Percentiles rank a stretch among this genome's conserved stretches.
phyloP scores from a whole-genome alignment of 1,140 invertebrate species.

The Thrips palmi region DNA sequence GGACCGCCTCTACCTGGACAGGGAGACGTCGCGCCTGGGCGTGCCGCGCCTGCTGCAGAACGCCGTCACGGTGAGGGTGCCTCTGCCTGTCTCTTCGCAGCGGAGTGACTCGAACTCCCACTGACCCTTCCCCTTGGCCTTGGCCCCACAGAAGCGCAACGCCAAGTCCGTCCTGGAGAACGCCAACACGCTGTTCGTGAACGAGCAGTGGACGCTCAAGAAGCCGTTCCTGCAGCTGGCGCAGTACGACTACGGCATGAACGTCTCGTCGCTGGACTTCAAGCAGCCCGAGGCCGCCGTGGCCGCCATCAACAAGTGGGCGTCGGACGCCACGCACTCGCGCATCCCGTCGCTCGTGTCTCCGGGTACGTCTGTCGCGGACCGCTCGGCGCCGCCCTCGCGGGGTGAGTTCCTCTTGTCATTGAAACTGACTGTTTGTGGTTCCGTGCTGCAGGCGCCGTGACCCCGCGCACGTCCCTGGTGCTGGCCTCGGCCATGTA shows the following conservation, averaged over 20 bases:
- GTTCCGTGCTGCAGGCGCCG: too few species aligned
- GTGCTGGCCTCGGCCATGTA: conserved; percentile 28
- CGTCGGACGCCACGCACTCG: conserved; percentile 22
- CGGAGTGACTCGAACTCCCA: too few species aligned
- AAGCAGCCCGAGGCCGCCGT: conserved; percentile 13
- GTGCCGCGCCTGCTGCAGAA: too few species aligned
- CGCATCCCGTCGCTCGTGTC: conserved; percentile 25
- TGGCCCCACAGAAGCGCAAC: conserved; percentile 6
- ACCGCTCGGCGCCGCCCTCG: too few species aligned
- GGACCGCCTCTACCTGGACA: too few species aligned
- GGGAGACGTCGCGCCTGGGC: too few species aligned
- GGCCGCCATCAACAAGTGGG: conserved; percentile 24
- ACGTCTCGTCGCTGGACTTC: conserved; percentile 18
- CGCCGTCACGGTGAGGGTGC: too few species aligned
- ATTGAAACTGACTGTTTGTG: too few species aligned
- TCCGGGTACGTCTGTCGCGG: conserved; percentile 11
- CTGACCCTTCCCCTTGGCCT: too few species aligned
- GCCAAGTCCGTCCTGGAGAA: conserved; percentile 17
- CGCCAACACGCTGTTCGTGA: conserved; percentile 23
- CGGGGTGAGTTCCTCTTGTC: too few species aligned
- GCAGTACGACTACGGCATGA: conserved; percentile 15
- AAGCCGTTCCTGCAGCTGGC: conserved; percentile 13
- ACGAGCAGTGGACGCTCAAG: conserved; percentile 15
- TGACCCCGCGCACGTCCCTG: conserved; percentile 15
- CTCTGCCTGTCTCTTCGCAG: too few species aligned